Percentiles rank a stretch among this genome's conserved stretches.
Conservation (phyloP, 35 echinoderm and acorn worm species). For the Patiria miniata region DNA sequence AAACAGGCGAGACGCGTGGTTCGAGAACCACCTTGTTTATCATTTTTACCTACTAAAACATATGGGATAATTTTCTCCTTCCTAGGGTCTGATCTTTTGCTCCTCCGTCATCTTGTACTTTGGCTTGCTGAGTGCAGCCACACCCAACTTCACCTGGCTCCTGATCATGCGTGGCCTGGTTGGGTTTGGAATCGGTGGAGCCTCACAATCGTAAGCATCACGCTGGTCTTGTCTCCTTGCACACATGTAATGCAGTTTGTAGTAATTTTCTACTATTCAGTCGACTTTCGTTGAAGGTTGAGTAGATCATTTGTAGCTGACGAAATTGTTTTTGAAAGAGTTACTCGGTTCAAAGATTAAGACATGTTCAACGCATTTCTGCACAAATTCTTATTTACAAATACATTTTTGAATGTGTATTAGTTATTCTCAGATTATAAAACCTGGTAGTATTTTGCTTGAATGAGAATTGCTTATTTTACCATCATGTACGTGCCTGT, state of each 20-base stretch:
- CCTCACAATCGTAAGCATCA: slow-evolving; percentile 87
- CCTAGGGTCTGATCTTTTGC: slow-evolving; percentile 74
- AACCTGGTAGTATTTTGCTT: too few species aligned
- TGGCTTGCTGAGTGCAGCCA: slow-evolving; percentile 84
- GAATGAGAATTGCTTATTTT: too few species aligned
- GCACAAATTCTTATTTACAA: too few species aligned
- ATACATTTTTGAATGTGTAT: too few species aligned
- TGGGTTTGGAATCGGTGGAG: slow-evolving; percentile 87
- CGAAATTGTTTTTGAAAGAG: background rate
- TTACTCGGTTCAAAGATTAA: background rate
- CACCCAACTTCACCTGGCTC: slow-evolving; percentile 81
- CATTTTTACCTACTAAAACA: background rate
- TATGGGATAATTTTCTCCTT: slow-evolving; percentile 29
- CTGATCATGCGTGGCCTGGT: slow-evolving; percentile 84
- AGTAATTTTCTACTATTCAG: background rate
- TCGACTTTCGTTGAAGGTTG: background rate
- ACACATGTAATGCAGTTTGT: background rate
- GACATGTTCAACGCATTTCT: too few species aligned
- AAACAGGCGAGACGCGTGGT: too few species aligned
- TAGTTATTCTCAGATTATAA: too few species aligned
- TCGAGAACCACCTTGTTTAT: too few species aligned
- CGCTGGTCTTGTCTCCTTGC: too few species aligned
- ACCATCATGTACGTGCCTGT: too few species aligned
- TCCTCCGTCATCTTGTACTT: slow-evolving; percentile 81
- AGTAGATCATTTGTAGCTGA: too few species aligned